Conservation (phyloP, 2,888 invertebrate species). For the Drosophila subquinaria region DNA sequence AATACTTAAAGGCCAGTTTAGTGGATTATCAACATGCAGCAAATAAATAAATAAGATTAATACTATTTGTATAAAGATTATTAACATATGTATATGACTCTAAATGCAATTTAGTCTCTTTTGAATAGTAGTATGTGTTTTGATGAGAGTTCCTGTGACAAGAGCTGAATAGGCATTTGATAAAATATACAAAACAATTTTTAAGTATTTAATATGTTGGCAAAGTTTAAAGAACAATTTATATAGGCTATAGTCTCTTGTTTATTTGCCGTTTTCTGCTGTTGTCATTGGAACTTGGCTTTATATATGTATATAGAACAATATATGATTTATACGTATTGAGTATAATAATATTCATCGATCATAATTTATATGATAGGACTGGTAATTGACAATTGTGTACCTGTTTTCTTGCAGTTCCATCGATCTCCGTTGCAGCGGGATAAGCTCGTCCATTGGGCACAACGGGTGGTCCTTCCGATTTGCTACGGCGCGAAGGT, state of each 20-base stretch:
- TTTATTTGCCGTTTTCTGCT: neutral
- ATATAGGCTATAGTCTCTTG: neutral
- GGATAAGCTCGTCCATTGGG: constrained; percentile 85
- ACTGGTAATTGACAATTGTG: constrained; percentile 63
- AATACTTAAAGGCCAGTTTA: neutral
- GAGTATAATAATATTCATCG: constrained; percentile 26
- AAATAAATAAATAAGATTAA: neutral
- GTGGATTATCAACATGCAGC: constrained; percentile 14
- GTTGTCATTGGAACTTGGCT: constrained; percentile 11
- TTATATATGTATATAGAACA: neutral
- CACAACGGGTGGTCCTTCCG: constrained; percentile 89
- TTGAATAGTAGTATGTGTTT: neutral
- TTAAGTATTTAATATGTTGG: no score
- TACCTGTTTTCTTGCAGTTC: constrained; percentile 85
- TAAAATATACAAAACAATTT: neutral
- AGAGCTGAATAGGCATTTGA: neutral
- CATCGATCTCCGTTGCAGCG: constrained; percentile 84
- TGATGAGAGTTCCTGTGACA: constrained; percentile 13
- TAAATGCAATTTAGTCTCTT: neutral
- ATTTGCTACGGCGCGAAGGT: constrained; percentile 91
- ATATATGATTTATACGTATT: constrained; percentile 27
- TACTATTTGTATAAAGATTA: neutral
- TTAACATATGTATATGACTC: constrained; percentile 3
- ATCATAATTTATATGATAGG: constrained; percentile 22
- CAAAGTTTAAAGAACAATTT: no score